Evolutionary conservation across 2,888 invertebrate genomes (phyloP).

Genomic region (Lepidocyrtoides sp.): DNA sequence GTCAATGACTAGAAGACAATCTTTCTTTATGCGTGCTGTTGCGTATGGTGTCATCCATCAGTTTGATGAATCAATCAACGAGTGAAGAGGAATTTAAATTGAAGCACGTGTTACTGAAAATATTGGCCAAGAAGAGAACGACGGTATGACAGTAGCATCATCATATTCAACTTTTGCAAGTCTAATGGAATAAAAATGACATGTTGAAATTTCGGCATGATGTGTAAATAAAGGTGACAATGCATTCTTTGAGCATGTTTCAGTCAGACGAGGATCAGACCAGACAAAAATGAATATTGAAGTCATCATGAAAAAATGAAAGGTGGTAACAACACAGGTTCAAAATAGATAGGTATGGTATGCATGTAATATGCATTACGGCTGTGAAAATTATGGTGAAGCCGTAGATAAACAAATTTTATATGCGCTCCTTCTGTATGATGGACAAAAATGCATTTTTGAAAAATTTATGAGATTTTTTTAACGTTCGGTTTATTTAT

Average conservation of each 20-base stretch:
- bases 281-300: too few species aligned
- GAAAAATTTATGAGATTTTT: too few species aligned
- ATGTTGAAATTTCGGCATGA: not conserved
- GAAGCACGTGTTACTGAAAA: conserved; percentile 47
- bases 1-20: conserved; percentile 6
- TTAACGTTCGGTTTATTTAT: too few species aligned
- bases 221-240: conserved; percentile 2
- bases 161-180: not conserved
- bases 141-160: not conserved
- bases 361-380: not conserved
- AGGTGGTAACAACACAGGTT: too few species aligned
- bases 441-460: too few species aligned
- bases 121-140: not conserved
- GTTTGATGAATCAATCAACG: conserved; percentile 8
- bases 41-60: conserved; percentile 4
- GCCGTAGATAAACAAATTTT: too few species aligned
- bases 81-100: not conserved
- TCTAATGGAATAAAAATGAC: not conserved
- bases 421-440: too few species aligned
- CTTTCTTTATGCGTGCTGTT: not conserved
- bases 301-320: too few species aligned
- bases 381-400: not conserved
- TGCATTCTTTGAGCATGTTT: too few species aligned
- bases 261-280: too few species aligned
- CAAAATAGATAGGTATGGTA: too few species aligned